These are phyloP conservation scores for Mesocentrotus franciscanus DNA, from an alignment of 53 echinoderm and acorn worm genomes.

Conservation along the genomic window DNA sequence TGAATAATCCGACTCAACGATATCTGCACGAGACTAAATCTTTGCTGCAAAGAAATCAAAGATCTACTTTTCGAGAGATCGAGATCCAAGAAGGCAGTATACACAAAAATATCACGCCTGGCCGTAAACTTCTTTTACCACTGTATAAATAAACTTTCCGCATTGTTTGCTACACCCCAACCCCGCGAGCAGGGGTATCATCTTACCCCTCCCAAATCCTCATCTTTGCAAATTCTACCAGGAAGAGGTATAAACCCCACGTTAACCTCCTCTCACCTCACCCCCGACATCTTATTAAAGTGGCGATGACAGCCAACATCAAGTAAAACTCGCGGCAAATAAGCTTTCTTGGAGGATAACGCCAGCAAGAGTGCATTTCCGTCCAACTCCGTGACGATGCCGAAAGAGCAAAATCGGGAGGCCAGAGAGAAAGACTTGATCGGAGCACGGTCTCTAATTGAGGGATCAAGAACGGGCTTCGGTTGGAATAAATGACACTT, in stretches of 20 bases:
- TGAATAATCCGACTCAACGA: background rate
- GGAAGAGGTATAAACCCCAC: slow-evolving; percentile 24
- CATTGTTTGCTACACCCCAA: slow-evolving; percentile 40
- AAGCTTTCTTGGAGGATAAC: slow-evolving; percentile 38
- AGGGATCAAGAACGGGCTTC: slow-evolving; percentile 27
- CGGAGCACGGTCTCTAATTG: slow-evolving; percentile 31
- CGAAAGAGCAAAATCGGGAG: slow-evolving; percentile 27
- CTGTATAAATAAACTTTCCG: slow-evolving; percentile 53
- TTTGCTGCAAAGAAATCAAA: background rate
- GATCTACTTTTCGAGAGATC: background rate
- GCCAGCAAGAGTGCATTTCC: slow-evolving; percentile 50
- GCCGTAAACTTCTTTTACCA: slow-evolving; percentile 55
- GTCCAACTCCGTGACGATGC: slow-evolving; percentile 25
- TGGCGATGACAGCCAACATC: slow-evolving; percentile 50
- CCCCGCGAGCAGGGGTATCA: slow-evolving; percentile 27
- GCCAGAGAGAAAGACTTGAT: slow-evolving; percentile 13
- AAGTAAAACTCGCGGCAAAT: slow-evolving; percentile 35
- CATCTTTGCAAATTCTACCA: slow-evolving; percentile 27
- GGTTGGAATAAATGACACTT: slow-evolving; percentile 42
- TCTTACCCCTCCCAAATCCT: slow-evolving; percentile 51
- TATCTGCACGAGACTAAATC: background rate
- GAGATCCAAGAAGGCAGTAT: slow-evolving; percentile 5
- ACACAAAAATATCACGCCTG: slow-evolving; percentile 31
- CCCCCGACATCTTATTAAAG: slow-evolving; percentile 51
- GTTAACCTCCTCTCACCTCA: slow-evolving; percentile 57